Percentiles rank a stretch among this genome's conserved stretches.
These are phyloP conservation scores for Anolis apletophallus DNA, from an alignment of 2,797 vertebrate species.

Conservation along the genomic window DNA sequence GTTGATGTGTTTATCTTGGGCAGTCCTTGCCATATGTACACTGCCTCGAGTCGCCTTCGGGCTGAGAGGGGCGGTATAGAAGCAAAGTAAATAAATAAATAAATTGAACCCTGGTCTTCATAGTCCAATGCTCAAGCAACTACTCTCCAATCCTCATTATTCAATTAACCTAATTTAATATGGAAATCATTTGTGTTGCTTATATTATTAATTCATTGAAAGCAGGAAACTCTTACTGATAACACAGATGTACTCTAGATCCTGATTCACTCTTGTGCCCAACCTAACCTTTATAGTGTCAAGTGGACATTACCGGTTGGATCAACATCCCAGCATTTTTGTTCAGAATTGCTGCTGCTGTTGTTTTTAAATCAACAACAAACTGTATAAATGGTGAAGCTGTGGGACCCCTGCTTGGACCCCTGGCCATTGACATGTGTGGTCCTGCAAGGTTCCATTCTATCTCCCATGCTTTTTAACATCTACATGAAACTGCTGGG, in stretches of 20 bases:
- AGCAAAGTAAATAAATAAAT: too few species aligned
- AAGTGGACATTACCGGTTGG: background rate
- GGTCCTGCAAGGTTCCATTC: too few species aligned
- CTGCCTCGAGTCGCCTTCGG: too few species aligned
- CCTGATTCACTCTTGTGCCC: background rate
- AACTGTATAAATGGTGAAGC: fast-evolving
- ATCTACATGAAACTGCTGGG: too few species aligned
- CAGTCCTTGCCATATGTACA: too few species aligned
- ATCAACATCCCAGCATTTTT: background rate
- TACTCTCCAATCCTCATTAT: background rate
- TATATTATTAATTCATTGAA: background rate
- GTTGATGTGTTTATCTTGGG: too few species aligned
- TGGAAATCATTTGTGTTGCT: background rate
- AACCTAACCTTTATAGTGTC: background rate
- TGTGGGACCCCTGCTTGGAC: too few species aligned
- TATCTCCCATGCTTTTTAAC: too few species aligned
- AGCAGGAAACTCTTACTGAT: background rate
- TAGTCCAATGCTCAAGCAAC: too few species aligned
- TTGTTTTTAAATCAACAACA: background rate
- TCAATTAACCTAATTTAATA: background rate
- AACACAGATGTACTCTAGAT: background rate
- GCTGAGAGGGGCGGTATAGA: too few species aligned
- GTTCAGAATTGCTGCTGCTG: background rate
- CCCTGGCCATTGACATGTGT: too few species aligned
- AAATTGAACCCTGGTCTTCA: too few species aligned